phyloP scores from a whole-genome alignment of 2,797 vertebrate species.

The Mallotus villosus region DNA sequence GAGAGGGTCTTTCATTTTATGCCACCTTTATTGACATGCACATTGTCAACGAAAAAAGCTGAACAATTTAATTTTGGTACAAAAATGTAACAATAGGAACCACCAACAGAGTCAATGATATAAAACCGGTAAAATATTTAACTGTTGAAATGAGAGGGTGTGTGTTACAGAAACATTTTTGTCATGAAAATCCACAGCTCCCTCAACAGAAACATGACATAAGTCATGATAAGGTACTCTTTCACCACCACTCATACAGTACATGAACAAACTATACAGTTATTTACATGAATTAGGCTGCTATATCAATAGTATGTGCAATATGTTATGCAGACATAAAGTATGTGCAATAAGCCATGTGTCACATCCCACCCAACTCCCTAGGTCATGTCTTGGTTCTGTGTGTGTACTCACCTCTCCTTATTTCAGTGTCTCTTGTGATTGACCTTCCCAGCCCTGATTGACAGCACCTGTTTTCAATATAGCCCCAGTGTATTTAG shows the following conservation, averaged over 20 bases:
- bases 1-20: not conserved
- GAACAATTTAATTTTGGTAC: not conserved
- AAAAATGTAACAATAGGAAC: not conserved
- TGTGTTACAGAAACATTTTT: not conserved
- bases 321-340: not conserved
- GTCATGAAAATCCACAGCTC: not conserved
- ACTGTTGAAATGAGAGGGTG: not conserved
- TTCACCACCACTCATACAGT: not conserved
- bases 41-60: not conserved
- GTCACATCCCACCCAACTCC: too few species aligned
- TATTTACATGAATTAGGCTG: not conserved
- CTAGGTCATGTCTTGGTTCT: too few species aligned
- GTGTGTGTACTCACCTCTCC: too few species aligned
- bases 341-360: not conserved
- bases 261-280: not conserved
- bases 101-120: not conserved
- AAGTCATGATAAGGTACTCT: not conserved
- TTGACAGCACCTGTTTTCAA: too few species aligned
- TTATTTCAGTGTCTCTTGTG: too few species aligned
- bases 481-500: too few species aligned
- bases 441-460: too few species aligned
- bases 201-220: not conserved
- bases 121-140: not conserved
- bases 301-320: not conserved
- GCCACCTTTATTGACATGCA: not conserved